These are phyloP conservation scores for Salvelinus alpinus DNA, from an alignment of 2,113 vertebrate species.

Conservation along the genomic window DNA sequence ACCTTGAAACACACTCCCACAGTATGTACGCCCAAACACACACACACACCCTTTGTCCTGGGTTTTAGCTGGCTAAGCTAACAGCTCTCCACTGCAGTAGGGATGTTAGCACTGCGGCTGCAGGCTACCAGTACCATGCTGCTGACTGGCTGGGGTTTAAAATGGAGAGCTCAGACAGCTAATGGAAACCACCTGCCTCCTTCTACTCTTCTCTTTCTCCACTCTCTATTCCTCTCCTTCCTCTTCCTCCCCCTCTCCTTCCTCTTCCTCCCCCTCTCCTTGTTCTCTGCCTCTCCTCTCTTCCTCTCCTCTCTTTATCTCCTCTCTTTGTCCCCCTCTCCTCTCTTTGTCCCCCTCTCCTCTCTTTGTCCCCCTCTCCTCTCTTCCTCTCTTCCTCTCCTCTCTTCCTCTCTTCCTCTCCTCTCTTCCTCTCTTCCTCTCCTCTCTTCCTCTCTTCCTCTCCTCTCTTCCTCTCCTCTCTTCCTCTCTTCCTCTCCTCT, in stretches of 20 bases:
- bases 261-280: background rate
- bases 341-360: background rate
- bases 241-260: too few relatives aligned
- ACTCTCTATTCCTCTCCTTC: too few relatives aligned
- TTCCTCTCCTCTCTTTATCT: too few relatives aligned
- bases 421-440: too few relatives aligned
- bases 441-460: too few relatives aligned
- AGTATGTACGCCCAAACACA: conserved; percentile 23
- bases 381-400: too few relatives aligned
- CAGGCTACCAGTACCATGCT: conserved; percentile 40
- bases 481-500: too few relatives aligned
- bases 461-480: accelerated
- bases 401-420: accelerated
- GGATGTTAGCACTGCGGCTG: conserved; percentile 35
- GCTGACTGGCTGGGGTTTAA: background rate
- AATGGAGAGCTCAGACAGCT: conserved; percentile 21
- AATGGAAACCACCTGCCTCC: conserved; percentile 46
- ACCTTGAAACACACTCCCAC: conserved; percentile 33
- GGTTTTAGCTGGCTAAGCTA: too few relatives aligned
- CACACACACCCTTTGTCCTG: conserved; percentile 4
- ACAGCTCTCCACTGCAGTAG: conserved; percentile 4
- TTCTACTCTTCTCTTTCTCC: too few relatives aligned
- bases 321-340: accelerated
- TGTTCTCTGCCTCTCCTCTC: background rate
- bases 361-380: background rate